Percentiles rank a stretch among this genome's conserved stretches.
phyloP scores from a whole-genome alignment of 1,140 invertebrate genomes.

The Coptotermes formosanus region DNA sequence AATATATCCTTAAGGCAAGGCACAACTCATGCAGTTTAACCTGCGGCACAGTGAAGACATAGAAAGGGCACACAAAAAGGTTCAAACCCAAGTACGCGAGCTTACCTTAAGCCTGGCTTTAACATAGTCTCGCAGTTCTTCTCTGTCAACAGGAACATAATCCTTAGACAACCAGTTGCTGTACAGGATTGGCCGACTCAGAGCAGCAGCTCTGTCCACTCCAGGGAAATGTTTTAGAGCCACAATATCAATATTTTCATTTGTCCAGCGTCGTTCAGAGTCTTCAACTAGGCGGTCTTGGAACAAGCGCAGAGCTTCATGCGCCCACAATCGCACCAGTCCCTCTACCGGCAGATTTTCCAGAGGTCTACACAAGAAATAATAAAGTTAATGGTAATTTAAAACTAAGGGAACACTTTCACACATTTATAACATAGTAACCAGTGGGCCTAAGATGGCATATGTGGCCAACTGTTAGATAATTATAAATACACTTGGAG shows the following conservation, averaged over 20 bases:
- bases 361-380: slow-evolving; percentile 62
- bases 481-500: too few relatives aligned
- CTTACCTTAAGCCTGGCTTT: slow-evolving; percentile 88
- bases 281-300: slow-evolving; percentile 95
- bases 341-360: slow-evolving; percentile 91
- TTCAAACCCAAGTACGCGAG: neutral
- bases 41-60: too few relatives aligned
- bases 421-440: too few relatives aligned
- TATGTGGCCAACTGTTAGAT: too few relatives aligned
- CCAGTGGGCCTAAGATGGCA: too few relatives aligned
- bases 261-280: slow-evolving; percentile 94
- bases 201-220: slow-evolving; percentile 81
- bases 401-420: too few relatives aligned
- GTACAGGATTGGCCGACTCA: slow-evolving; percentile 91
- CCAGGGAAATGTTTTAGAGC: slow-evolving; percentile 94
- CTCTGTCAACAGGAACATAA: slow-evolving; percentile 93
- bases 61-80: neutral
- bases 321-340: slow-evolving; percentile 95
- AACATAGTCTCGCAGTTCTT: slow-evolving; percentile 94
- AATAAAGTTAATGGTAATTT: too few relatives aligned
- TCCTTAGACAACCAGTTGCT: slow-evolving; percentile 99
- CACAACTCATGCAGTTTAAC: too few relatives aligned
- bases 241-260: slow-evolving; percentile 94
- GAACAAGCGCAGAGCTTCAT: slow-evolving; percentile 96
- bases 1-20: too few relatives aligned